Conservation (phyloP, 2,113 vertebrate species). For the Syngnathus typhle region DNA sequence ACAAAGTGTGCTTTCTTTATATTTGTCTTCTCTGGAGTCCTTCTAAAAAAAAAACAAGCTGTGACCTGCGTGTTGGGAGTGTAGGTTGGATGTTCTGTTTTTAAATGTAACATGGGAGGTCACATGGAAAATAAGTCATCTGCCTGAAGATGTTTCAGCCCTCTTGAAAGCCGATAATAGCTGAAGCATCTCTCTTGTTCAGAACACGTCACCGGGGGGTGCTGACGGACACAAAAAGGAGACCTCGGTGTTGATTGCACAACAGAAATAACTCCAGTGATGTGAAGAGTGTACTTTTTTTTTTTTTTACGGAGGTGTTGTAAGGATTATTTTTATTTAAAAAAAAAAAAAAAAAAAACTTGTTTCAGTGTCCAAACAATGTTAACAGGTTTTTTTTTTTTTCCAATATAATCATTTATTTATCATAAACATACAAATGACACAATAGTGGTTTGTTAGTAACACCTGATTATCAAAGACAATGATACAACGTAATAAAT, state of each 20-base stretch:
- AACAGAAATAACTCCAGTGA: not conserved
- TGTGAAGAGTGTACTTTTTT: not conserved
- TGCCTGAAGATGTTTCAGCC: not conserved
- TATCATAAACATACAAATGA: not conserved
- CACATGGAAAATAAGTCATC: not conserved
- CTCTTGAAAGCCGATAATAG: not conserved
- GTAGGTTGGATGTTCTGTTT: not conserved
- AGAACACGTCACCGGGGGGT: not conserved
- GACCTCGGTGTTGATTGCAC: not conserved
- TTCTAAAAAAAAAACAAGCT: not conserved
- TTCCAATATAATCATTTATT: not conserved
- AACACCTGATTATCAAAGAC: conserved; percentile 24
- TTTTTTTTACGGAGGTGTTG: not conserved
- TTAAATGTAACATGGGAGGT: not conserved
- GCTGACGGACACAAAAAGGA: not conserved
- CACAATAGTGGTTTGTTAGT: conserved; percentile 45
- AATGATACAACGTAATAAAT: conserved; percentile 22
- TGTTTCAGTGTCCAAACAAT: no score
- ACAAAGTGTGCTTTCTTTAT: not conserved
- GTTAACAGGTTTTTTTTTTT: no score
- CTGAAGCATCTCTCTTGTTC: not conserved
- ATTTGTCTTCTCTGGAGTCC: not conserved
- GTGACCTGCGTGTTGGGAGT: not conserved
- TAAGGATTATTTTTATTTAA: not conserved
- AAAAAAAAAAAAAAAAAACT: no score